Conservation (phyloP, 2,888 invertebrate species). For the Drosophila melanocephala region DNA sequence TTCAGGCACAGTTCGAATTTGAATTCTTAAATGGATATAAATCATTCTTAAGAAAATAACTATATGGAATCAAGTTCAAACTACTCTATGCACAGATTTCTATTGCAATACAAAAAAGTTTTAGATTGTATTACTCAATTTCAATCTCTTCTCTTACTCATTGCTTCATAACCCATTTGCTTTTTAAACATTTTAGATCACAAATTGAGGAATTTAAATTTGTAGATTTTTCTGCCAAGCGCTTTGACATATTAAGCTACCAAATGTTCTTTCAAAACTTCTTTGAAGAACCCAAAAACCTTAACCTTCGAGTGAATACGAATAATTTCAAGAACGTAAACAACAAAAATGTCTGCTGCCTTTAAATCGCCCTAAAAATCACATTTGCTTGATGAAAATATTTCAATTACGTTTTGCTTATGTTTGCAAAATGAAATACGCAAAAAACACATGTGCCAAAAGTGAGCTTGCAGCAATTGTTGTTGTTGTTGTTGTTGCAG, state of each 20-base stretch:
- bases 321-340: neutral
- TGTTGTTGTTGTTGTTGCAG: neutral
- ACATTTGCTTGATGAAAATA: neutral
- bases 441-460: slow-evolving; percentile 55
- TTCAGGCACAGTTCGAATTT: neutral
- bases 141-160: neutral
- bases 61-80: neutral
- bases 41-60: neutral
- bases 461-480: slow-evolving; percentile 35
- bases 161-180: neutral
- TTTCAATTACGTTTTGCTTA: neutral
- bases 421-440: slow-evolving; percentile 37
- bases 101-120: too few relatives aligned
- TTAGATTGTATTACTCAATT: too few relatives aligned
- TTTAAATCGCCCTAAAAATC: neutral
- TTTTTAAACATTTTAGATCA: neutral
- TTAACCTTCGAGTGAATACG: neutral
- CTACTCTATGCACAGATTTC: neutral
- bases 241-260: neutral
- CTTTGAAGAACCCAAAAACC: neutral
- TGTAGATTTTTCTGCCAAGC: neutral
- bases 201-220: neutral
- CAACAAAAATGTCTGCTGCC: neutral
- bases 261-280: too few relatives aligned
- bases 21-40: neutral